Evolutionary conservation across 2,113 vertebrate genomes (phyloP).

Genomic region (Bettongia penicillata): DNA sequence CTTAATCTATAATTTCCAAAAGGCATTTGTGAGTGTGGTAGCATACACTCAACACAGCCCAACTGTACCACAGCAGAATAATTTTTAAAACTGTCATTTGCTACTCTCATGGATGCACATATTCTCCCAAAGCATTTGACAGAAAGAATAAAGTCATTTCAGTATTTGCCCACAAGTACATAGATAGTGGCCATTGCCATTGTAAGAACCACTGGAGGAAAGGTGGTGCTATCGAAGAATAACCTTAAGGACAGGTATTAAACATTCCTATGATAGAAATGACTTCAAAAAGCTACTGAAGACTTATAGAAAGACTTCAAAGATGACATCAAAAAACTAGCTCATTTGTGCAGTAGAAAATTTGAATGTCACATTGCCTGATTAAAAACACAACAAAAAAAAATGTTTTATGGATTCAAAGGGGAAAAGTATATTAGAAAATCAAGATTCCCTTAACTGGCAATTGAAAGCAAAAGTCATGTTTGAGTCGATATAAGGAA

Average conservation of each 20-base stretch:
- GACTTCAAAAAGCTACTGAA: not conserved
- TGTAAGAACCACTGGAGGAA: not conserved
- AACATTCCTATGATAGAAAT: not conserved
- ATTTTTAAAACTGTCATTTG: not conserved
- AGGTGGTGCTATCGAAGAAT: not conserved
- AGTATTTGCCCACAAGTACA: not conserved
- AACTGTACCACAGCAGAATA: too few relatives aligned
- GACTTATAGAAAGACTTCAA: not conserved
- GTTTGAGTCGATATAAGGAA: not conserved
- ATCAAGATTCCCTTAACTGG: not conserved
- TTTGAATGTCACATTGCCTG: not conserved
- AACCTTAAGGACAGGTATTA: not conserved
- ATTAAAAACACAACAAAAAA: not conserved
- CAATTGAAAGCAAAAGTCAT: not conserved
- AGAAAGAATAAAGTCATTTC: not conserved
- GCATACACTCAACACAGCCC: too few relatives aligned
- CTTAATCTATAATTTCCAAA: not conserved
- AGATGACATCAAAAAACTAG: not conserved
- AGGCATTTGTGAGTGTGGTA: not conserved
- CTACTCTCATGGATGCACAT: not conserved
- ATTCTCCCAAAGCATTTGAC: not conserved
- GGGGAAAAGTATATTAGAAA: not conserved
- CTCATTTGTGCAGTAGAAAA: not conserved
- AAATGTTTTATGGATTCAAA: not conserved
- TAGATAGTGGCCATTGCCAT: too few relatives aligned